These are phyloP conservation scores for Luscinia megarhynchos DNA, from an alignment of 2,797 vertebrate species.

Conservation along the genomic window DNA sequence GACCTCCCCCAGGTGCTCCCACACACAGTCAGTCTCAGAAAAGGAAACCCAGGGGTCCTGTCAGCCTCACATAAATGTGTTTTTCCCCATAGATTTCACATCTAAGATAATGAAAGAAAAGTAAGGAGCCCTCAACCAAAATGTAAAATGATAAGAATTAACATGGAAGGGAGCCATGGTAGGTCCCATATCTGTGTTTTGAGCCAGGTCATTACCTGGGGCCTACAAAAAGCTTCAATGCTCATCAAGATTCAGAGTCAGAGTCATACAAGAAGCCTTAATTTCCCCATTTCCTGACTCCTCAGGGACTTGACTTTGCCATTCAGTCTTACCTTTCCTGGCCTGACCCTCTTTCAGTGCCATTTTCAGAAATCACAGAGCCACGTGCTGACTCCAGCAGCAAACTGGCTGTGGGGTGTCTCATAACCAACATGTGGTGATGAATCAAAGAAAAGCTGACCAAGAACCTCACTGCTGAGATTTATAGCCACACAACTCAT, in stretches of 20 bases:
- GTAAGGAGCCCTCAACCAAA: not conserved
- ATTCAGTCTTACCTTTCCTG: not conserved
- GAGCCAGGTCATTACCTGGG: not conserved
- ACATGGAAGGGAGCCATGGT: not conserved
- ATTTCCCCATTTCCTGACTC: not conserved
- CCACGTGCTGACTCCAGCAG: not conserved
- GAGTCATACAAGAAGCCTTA: not conserved
- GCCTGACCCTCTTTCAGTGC: not conserved
- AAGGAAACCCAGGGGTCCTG: not conserved
- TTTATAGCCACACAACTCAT: not conserved
- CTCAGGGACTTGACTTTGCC: not conserved
- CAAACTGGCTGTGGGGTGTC: not conserved
- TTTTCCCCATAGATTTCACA: not conserved
- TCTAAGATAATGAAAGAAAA: not conserved
- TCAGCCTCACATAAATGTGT: not conserved
- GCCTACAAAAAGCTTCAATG: not conserved
- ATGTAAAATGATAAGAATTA: not conserved
- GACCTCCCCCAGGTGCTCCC: not conserved
- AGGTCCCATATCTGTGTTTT: not conserved
- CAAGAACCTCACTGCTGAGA: not conserved
- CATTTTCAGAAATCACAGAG: not conserved
- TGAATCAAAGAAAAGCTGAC: not conserved
- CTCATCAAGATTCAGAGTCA: not conserved
- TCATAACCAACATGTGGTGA: not conserved
- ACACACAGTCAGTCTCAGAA: not conserved